Evolutionary conservation across 2,113 vertebrate species (phyloP).

Genomic region (Erythrolamprus reginae): DNA sequence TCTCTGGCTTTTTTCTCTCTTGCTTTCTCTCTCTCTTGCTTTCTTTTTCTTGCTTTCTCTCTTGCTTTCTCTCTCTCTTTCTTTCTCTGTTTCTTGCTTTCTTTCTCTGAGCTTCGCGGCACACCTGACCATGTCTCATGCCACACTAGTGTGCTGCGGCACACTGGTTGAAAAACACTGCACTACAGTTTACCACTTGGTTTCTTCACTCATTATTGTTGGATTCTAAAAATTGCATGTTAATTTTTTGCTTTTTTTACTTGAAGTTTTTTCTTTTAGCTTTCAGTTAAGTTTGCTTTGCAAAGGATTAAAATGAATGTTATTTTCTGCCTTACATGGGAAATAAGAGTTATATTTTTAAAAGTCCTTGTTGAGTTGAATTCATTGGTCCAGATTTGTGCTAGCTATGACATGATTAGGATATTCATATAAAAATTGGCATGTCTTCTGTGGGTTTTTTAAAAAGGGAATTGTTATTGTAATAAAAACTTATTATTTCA

Average conservation of each 20-base stretch:
- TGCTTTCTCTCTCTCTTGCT: too few species aligned
- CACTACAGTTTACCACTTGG: neutral
- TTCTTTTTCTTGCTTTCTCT: too few species aligned
- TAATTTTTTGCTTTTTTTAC: neutral
- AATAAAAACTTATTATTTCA: neutral
- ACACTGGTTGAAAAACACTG: too few species aligned
- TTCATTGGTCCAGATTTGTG: neutral
- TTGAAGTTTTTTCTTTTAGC: neutral
- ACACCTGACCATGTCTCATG: too few species aligned
- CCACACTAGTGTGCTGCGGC: too few species aligned
- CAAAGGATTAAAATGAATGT: neutral
- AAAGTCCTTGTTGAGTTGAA: neutral
- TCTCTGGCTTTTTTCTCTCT: too few species aligned
- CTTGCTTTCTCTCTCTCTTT: too few species aligned
- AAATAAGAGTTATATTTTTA: neutral
- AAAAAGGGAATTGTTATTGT: constrained; percentile 14
- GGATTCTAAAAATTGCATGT: constrained; percentile 34
- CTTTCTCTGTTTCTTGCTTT: too few species aligned
- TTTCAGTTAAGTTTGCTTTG: neutral
- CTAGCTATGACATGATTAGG: neutral
- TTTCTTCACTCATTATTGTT: neutral
- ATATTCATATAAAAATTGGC: constrained; percentile 26
- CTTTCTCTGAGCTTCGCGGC: too few species aligned
- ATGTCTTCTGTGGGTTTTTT: constrained; percentile 38
- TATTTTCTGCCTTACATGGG: neutral